A percentile compares a stretch with the other conserved stretches of the same genome.
Evolutionary conservation across 1,140 invertebrate genomes (phyloP).

Genomic region (Pogonognathellus flavescens): DNA sequence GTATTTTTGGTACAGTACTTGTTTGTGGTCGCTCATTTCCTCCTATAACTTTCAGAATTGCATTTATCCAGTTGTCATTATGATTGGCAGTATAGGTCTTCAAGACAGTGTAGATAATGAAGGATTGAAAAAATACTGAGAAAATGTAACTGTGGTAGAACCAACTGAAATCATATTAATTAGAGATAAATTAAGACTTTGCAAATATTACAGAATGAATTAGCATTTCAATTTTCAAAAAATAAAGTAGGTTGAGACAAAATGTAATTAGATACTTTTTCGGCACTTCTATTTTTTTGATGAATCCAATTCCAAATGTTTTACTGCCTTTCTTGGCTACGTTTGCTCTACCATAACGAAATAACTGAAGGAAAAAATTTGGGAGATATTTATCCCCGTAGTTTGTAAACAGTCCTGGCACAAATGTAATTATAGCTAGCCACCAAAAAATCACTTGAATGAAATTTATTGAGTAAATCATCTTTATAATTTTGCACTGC

Average conservation of each 20-base stretch:
- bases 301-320: slow-evolving; percentile 40
- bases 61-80: background rate
- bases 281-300: slow-evolving; percentile 58
- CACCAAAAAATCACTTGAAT: slow-evolving; percentile 46
- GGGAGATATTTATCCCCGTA: slow-evolving; percentile 57
- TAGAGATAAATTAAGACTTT: background rate
- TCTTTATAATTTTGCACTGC: background rate
- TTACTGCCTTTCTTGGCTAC: slow-evolving; percentile 43
- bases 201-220: no score
- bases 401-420: slow-evolving; percentile 56
- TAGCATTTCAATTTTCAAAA: no score
- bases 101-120: slow-evolving; percentile 54
- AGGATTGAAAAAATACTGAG: slow-evolving; percentile 56
- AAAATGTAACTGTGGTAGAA: slow-evolving; percentile 61
- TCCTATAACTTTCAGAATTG: slow-evolving; percentile 46
- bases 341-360: slow-evolving; percentile 62
- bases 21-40: slow-evolving; percentile 52
- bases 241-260: no score
- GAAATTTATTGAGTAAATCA: slow-evolving; percentile 13
- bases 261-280: slow-evolving; percentile 57
- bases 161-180: slow-evolving; percentile 59
- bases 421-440: slow-evolving; percentile 44
- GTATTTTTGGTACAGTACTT: slow-evolving; percentile 43
- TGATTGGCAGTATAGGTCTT: background rate
- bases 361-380: slow-evolving; percentile 43